Percentiles rank a stretch among this genome's conserved stretches.
Evolutionary conservation across 2,888 invertebrate species (phyloP).

Genomic region (Lasioglossum oenotherae): DNA sequence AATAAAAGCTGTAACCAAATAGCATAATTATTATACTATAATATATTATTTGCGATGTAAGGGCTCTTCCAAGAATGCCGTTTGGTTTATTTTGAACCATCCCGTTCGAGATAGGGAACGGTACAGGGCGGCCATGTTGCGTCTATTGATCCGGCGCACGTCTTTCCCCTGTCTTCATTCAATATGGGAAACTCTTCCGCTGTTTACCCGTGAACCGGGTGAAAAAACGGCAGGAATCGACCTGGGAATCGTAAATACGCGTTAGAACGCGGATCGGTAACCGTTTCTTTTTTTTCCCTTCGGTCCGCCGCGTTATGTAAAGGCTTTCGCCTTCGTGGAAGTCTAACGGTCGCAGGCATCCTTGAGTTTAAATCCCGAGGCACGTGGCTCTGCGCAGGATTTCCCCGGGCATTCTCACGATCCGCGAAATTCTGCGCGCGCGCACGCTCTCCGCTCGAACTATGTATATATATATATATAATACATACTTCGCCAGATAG

Average conservation of each 20-base stretch:
- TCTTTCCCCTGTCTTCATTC: background rate
- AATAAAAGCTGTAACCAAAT: no score
- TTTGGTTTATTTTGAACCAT: background rate
- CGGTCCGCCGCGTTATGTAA: constrained; percentile 64
- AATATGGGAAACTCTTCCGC: background rate
- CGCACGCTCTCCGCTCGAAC: background rate
- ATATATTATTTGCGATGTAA: background rate
- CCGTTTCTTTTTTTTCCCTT: constrained; percentile 10
- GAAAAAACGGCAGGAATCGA: constrained; percentile 16
- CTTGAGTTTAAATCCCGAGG: constrained; percentile 77
- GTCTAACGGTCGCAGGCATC: constrained; percentile 75
- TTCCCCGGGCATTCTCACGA: constrained; percentile 59
- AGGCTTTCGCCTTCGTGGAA: constrained; percentile 63
- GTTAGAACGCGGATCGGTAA: constrained; percentile 29
- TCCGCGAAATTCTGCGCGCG: constrained; percentile 55
- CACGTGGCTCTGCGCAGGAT: constrained; percentile 71
- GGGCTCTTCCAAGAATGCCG: background rate
- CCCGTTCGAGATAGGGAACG: background rate
- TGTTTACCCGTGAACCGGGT: constrained; percentile 1
- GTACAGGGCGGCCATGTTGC: background rate
- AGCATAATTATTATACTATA: no score
- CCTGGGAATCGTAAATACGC: constrained; percentile 54
- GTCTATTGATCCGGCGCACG: background rate
- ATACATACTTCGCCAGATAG: constrained; percentile 6
- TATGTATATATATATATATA: no score